phyloP scores from a whole-genome alignment of 2,113 vertebrate genomes.

The Pica pica region DNA sequence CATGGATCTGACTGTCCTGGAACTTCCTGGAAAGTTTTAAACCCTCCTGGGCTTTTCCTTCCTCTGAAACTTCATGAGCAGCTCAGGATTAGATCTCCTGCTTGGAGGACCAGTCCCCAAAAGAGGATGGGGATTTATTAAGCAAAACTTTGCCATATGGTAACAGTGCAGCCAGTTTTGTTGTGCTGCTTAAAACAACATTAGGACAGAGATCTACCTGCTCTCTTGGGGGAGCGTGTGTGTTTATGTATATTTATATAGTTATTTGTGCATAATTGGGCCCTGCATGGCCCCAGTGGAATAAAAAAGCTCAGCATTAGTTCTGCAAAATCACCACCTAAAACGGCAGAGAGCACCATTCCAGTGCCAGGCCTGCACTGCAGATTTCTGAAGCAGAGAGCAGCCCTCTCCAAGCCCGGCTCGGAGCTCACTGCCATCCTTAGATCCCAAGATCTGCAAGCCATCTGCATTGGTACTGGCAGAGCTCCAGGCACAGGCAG shows the following conservation, averaged over 20 bases:
- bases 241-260: fast-evolving
- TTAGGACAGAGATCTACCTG: background rate
- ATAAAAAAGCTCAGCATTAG: background rate
- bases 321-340: background rate
- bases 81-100: background rate
- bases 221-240: background rate
- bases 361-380: constrained; percentile 2
- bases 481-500: constrained; percentile 10
- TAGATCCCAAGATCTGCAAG: background rate
- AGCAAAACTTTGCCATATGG: background rate
- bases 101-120: background rate
- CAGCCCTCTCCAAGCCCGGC: background rate
- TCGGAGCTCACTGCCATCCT: background rate
- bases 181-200: background rate
- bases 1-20: background rate
- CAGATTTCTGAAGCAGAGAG: constrained; percentile 12
- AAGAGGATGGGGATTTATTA: background rate
- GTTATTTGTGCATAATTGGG: background rate
- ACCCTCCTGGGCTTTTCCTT: background rate
- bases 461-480: constrained; percentile 38
- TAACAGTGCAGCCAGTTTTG: background rate
- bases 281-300: fast-evolving
- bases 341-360: background rate
- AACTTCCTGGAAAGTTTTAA: background rate
- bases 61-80: background rate